These are phyloP conservation scores for Hydropsyche betteni DNA, from an alignment of 2,888 invertebrate species.

Conservation along the genomic window DNA sequence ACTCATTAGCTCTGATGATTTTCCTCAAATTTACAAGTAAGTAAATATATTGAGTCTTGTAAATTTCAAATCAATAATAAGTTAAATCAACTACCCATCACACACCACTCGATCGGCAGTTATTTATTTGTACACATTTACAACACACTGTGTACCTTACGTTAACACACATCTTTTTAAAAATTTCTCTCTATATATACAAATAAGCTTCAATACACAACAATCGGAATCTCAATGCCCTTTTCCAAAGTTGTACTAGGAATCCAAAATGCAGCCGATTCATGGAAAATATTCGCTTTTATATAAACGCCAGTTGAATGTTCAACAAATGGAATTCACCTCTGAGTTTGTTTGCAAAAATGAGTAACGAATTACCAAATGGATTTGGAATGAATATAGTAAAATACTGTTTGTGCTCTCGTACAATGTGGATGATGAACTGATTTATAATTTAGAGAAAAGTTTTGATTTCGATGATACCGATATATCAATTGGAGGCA, in stretches of 20 bases:
- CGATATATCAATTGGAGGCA: constrained; percentile 4
- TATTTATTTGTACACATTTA: not conserved
- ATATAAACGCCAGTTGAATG: not conserved
- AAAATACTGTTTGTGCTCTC: not conserved
- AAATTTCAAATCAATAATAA: not conserved
- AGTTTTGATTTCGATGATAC: constrained; percentile 4
- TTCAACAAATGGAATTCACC: not conserved
- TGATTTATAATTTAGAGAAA: constrained; percentile 16
- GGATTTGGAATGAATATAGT: constrained; percentile 14
- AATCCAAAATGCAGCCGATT: constrained; percentile 20
- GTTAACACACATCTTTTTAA: not conserved
- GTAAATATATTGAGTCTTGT: constrained; percentile 55
- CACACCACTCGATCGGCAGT: not conserved
- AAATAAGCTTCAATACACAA: not conserved
- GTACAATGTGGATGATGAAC: constrained; percentile 2
- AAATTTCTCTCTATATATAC: not conserved
- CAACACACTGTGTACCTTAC: not conserved
- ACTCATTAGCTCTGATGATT: constrained; percentile 82
- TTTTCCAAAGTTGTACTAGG: constrained; percentile 29
- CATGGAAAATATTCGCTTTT: constrained; percentile 14
- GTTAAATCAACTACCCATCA: not conserved
- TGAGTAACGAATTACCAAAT: constrained; percentile 1
- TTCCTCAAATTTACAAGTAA: constrained; percentile 86
- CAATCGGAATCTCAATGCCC: constrained; percentile 11
- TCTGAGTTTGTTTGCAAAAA: constrained; percentile 2